Evolutionary conservation across 30 jellyfish, hydroid and myxozoan species (phyloP).

Genomic region (Hydra vulgaris): DNA sequence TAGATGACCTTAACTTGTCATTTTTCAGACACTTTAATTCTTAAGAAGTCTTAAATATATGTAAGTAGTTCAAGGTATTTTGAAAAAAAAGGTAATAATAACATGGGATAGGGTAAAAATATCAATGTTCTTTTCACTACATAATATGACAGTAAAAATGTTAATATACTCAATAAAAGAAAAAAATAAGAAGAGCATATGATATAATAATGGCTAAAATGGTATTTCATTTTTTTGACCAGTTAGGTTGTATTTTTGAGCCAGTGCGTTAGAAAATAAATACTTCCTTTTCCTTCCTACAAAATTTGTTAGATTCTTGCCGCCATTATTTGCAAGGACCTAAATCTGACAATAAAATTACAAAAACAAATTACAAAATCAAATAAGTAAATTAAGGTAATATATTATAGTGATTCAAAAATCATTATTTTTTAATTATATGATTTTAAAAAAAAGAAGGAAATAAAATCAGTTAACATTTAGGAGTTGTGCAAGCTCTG

Average conservation of each 20-base stretch:
- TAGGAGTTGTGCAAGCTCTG: not conserved
- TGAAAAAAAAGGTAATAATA: not conserved
- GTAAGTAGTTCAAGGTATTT: not conserved
- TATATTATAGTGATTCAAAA: not conserved
- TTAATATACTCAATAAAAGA: not conserved
- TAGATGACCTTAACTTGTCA: not conserved
- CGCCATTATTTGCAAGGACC: not conserved
- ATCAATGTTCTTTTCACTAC: no score
- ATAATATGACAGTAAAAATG: not conserved
- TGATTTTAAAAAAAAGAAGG: not conserved
- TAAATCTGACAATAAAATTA: not conserved
- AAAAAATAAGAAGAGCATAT: not conserved
- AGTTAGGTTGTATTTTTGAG: not conserved
- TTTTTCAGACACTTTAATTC: not conserved
- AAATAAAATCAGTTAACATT: not conserved
- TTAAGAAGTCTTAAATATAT: not conserved
- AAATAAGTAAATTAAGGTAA: not conserved
- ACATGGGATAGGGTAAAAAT: not conserved
- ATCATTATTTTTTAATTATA: not conserved
- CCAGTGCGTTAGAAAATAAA: not conserved
- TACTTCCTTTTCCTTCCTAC: not conserved
- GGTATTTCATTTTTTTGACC: not conserved
- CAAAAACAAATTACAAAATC: not conserved
- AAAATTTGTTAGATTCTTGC: not conserved
- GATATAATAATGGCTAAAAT: not conserved